phyloP scores from a whole-genome alignment of 2,113 vertebrate genomes.

The Galeopterus variegatus region DNA sequence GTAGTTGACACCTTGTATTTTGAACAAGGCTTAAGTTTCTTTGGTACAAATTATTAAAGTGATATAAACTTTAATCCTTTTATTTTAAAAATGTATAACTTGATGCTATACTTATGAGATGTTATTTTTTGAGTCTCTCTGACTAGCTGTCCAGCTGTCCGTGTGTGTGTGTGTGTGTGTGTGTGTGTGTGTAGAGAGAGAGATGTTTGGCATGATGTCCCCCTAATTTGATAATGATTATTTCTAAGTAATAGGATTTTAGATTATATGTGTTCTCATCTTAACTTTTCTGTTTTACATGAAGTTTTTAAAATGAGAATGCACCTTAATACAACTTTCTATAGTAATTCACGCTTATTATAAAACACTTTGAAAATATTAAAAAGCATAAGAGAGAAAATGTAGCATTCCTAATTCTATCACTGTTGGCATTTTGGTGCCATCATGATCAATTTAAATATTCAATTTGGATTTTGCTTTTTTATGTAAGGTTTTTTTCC shows the following conservation, averaged over 20 bases:
- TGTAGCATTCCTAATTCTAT: not conserved
- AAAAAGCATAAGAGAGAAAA: slow-evolving; percentile 10
- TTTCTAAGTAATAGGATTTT: not conserved
- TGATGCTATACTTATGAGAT: not conserved
- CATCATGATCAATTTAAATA: not conserved
- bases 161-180: not conserved
- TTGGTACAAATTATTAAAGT: not conserved
- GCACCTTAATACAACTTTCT: not conserved
- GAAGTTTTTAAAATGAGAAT: not conserved
- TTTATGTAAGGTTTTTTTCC: not conserved
- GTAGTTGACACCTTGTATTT: not conserved
- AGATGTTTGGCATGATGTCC: not conserved
- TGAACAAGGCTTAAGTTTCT: not conserved
- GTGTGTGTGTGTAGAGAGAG: accelerated
- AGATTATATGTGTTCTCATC: slow-evolving; percentile 11
- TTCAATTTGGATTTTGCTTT: not conserved
- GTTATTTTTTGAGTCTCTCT: not conserved
- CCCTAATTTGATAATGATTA: not conserved
- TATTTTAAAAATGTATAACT: not conserved
- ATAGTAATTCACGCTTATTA: not conserved
- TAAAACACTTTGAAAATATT: slow-evolving; percentile 40
- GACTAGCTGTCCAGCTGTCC: not conserved
- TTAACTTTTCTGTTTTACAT: not conserved
- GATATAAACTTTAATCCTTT: not conserved
- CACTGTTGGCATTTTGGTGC: not conserved